Conservation (phyloP, 2,113 vertebrate genomes). For the Epinephelus cyanopodus region DNA sequence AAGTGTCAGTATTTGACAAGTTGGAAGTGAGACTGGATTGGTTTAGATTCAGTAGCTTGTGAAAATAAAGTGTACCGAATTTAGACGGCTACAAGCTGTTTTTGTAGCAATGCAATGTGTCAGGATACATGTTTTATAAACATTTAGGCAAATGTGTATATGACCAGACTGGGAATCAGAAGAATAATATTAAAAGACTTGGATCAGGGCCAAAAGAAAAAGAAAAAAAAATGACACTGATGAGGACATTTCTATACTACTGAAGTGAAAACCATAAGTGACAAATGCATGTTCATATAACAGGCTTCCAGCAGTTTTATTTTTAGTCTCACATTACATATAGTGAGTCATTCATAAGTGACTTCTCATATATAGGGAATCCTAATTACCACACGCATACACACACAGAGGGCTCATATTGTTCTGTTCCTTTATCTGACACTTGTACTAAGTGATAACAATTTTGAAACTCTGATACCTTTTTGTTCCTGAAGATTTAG, state of each 20-base stretch:
- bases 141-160: not conserved
- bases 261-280: not conserved
- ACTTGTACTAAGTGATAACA: slow-evolving; percentile 13
- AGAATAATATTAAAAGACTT: not conserved
- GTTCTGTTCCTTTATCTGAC: slow-evolving; percentile 21
- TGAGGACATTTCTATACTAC: too few species aligned
- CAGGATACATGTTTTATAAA: not conserved
- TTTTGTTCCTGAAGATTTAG: slow-evolving; percentile 17
- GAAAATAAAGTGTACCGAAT: not conserved
- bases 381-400: slow-evolving; percentile 11
- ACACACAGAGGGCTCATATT: not conserved
- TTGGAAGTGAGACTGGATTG: too few species aligned
- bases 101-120: not conserved
- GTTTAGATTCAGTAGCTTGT: not conserved
- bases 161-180: not conserved
- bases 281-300: not conserved
- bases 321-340: slow-evolving; percentile 3
- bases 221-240: not conserved
- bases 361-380: slow-evolving; percentile 26
- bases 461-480: slow-evolving; percentile 34
- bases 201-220: not conserved
- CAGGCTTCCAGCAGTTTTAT: not conserved
- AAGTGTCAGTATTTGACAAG: too few species aligned
- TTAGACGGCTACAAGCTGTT: not conserved
- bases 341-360: slow-evolving; percentile 32